phyloP scores from a whole-genome alignment of 2,888 invertebrate genomes.

The Thelaira solivaga region DNA sequence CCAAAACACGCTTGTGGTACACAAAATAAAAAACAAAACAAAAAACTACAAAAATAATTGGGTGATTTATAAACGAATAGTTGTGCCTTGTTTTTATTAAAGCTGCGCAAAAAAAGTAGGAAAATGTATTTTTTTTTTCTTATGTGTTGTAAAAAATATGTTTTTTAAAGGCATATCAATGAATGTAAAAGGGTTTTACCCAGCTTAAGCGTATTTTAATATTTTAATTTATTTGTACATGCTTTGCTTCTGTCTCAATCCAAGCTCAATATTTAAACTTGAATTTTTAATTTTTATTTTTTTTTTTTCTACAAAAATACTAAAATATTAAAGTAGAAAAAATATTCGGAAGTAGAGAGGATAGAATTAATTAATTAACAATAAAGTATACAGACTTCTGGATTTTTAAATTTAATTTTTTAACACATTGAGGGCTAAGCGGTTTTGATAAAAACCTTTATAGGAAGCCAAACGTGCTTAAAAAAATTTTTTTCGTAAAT shows the following conservation, averaged over 20 bases:
- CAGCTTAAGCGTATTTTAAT: background rate
- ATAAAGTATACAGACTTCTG: no score
- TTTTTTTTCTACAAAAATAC: no score
- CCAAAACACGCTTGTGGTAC: slow-evolving; percentile 38
- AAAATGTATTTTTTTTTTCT: background rate
- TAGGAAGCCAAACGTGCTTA: no score
- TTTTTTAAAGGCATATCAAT: background rate
- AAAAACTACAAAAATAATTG: slow-evolving; percentile 32
- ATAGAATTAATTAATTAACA: no score
- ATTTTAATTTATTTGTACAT: background rate
- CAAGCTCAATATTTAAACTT: background rate
- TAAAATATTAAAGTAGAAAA: no score
- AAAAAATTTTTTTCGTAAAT: no score
- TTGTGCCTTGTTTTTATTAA: background rate
- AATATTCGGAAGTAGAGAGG: no score
- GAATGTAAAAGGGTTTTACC: slow-evolving; percentile 20
- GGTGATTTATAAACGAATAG: slow-evolving; percentile 31
- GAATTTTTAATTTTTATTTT: background rate
- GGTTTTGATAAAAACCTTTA: no score
- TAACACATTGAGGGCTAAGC: no score
- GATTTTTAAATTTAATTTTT: no score
- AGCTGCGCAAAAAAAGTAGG: background rate
- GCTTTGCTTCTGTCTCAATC: background rate
- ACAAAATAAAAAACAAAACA: no score
- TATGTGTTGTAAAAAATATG: background rate